phyloP scores from a whole-genome alignment of 2,888 invertebrate species.

The Drosophila flavopinicola region DNA sequence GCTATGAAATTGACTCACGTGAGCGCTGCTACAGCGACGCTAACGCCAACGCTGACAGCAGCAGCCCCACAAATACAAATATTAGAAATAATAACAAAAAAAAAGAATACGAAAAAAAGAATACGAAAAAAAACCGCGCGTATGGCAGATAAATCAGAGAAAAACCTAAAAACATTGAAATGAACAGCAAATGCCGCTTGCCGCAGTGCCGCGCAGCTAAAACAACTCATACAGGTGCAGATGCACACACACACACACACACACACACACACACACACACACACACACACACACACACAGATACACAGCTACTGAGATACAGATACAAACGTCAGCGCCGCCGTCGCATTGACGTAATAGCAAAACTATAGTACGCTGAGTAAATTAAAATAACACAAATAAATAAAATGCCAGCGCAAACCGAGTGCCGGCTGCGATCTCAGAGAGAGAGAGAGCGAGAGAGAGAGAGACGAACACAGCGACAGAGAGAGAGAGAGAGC shows the following conservation, averaged over 20 bases:
- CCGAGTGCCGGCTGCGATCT: constrained; percentile 48
- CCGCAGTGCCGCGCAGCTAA: constrained; percentile 57
- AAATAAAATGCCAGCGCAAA: constrained; percentile 58
- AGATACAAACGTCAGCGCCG: constrained; percentile 68
- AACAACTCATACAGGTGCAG: constrained; percentile 29
- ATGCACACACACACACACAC: constrained; percentile 25
- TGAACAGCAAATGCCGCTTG: constrained; percentile 67
- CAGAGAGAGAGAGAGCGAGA: constrained; percentile 2
- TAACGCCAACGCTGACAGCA: constrained; percentile 15
- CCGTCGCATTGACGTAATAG: constrained; percentile 79
- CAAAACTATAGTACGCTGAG: constrained; percentile 62
- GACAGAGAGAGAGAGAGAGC: constrained; percentile 6
- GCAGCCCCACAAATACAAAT: constrained; percentile 45
- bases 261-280: constrained; percentile 19
- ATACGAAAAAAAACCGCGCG: constrained; percentile 38
- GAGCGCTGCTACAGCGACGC: constrained; percentile 64
- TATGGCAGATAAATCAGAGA: constrained; percentile 72
- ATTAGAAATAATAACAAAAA: constrained; percentile 60
- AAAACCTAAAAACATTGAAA: constrained; percentile 76
- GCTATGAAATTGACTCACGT: constrained; percentile 72
- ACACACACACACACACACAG: constrained; percentile 22
- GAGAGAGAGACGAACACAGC: constrained; percentile 1
- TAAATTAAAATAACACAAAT: constrained; percentile 77
- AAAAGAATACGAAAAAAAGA: constrained; percentile 17
- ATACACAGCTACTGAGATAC: constrained; percentile 23